phyloP scores from a whole-genome alignment of 1,140 invertebrate genomes.

The Trypoxylus dichotomus region DNA sequence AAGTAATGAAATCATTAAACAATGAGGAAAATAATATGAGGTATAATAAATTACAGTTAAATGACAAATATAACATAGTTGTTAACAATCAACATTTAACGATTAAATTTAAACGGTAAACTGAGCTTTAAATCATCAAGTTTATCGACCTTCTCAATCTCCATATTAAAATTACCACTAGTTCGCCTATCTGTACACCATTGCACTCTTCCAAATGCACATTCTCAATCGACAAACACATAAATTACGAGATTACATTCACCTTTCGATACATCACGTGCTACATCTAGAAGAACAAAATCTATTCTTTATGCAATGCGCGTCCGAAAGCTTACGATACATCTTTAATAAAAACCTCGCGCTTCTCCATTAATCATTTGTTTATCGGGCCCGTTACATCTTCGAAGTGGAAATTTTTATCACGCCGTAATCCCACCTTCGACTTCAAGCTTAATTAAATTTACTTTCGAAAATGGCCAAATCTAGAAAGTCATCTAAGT shows the following conservation, averaged over 20 bases:
- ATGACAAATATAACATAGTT: no score
- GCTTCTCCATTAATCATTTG: neutral
- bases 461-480: neutral
- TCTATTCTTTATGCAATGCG: neutral
- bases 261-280: neutral
- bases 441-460: neutral
- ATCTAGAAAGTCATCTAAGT: neutral
- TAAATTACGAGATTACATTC: neutral
- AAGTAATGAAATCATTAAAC: no score
- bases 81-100: no score
- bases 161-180: no score
- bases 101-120: no score
- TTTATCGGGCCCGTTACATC: neutral
- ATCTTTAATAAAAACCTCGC: neutral
- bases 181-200: no score
- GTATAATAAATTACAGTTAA: no score
- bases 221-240: neutral
- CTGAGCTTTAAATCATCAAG: no score
- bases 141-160: neutral
- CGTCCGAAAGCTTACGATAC: neutral
- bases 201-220: neutral
- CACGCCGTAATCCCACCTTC: neutral
- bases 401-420: neutral
- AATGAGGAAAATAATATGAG: no score
- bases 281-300: neutral